These are phyloP conservation scores for Arothron firmamentum DNA, from an alignment of 2,113 vertebrate species.

Conservation along the genomic window DNA sequence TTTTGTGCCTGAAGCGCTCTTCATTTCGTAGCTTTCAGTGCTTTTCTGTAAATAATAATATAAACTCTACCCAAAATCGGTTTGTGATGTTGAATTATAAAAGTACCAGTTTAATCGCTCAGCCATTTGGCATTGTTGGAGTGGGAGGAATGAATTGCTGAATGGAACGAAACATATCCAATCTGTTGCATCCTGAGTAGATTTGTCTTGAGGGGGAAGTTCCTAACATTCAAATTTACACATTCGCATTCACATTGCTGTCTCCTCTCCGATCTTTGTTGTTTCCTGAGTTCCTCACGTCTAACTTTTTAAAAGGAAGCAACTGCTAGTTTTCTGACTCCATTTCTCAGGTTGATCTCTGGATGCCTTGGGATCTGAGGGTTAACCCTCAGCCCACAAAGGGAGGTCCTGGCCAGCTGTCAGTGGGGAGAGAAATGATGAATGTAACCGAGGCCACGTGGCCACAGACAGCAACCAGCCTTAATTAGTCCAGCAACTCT, in stretches of 20 bases:
- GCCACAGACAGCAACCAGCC: conserved; percentile 53
- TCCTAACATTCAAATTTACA: conserved; percentile 6
- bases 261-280: neutral
- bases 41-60: too few species aligned
- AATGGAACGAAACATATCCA: conserved; percentile 28
- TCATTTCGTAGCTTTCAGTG: too few species aligned
- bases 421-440: conserved; percentile 21
- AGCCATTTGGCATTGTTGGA: conserved; percentile 14
- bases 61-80: too few species aligned
- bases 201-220: conserved; percentile 11
- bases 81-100: neutral
- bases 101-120: neutral
- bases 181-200: neutral
- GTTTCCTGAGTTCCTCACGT: neutral
- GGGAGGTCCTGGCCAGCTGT: conserved; percentile 18
- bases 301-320: neutral
- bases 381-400: neutral
- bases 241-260: neutral
- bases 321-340: conserved; percentile 5
- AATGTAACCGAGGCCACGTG: conserved; percentile 48
- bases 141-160: conserved; percentile 27
- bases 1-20: too few species aligned
- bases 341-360: conserved; percentile 27
- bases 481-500: conserved; percentile 74
- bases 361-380: conserved; percentile 18